These are phyloP conservation scores for Mobula birostris DNA, from an alignment of 2,113 vertebrate genomes.

Conservation along the genomic window DNA sequence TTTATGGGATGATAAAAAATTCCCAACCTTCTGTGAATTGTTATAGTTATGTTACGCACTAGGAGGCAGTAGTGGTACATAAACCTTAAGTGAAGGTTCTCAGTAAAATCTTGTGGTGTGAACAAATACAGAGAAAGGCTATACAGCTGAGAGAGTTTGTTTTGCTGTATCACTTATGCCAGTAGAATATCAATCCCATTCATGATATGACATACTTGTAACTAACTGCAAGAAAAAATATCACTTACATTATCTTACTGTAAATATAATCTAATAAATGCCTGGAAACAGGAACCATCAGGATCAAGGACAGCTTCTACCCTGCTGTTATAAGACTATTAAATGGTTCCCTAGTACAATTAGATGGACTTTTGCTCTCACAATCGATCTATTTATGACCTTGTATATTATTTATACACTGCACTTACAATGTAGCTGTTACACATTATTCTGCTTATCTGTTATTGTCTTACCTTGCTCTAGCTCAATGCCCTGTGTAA, in stretches of 20 bases:
- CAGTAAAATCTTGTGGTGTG: neutral
- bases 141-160: neutral
- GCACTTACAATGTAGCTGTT: too few species aligned
- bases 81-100: neutral
- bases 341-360: too few species aligned
- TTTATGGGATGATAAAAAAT: neutral
- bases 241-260: neutral
- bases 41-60: neutral
- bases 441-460: too few species aligned
- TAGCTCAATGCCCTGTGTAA: too few species aligned
- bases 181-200: neutral
- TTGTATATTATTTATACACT: too few species aligned
- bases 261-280: neutral
- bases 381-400: too few species aligned
- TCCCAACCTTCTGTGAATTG: neutral
- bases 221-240: neutral
- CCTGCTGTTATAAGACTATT: too few species aligned
- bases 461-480: too few species aligned
- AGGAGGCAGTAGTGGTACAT: conserved; percentile 17
- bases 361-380: too few species aligned
- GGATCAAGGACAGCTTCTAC: too few species aligned
- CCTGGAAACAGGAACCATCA: too few species aligned
- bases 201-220: neutral
- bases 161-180: neutral
- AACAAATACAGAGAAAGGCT: neutral